Evolutionary conservation across 2,797 vertebrate species (phyloP).

Genomic region (Hyperoplus immaculatus): DNA sequence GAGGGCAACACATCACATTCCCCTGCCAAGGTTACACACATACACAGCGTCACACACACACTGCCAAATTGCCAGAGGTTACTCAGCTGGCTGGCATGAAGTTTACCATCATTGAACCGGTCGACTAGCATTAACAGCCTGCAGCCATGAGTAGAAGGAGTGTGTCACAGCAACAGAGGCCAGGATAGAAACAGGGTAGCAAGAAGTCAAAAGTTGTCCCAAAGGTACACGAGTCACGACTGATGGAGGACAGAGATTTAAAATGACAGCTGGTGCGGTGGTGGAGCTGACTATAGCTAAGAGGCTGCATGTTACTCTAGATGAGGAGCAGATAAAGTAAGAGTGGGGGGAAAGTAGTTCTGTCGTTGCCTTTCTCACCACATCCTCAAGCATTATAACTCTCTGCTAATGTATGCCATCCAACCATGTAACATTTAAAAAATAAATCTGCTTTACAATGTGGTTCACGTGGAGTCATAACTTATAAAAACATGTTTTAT

Average conservation of each 20-base stretch:
- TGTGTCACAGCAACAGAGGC: constrained; percentile 41
- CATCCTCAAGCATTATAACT: not conserved
- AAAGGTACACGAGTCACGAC: constrained; percentile 22
- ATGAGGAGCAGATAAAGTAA: not conserved
- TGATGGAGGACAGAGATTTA: constrained; percentile 17
- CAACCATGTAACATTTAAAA: not conserved
- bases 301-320: not conserved
- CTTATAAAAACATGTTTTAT: not conserved
- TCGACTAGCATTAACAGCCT: constrained; percentile 49
- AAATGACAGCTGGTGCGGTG: not conserved
- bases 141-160: constrained; percentile 38
- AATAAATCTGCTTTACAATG: not conserved
- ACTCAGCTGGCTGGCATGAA: constrained; percentile 43
- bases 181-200: constrained; percentile 38
- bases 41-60: not conserved
- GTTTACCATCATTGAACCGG: constrained; percentile 37
- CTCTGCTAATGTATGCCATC: not conserved
- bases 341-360: not conserved
- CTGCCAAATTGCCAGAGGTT: constrained; percentile 40
- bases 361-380: not conserved
- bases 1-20: constrained; percentile 26
- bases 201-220: constrained; percentile 42
- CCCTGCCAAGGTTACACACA: constrained; percentile 39
- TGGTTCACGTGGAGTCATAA: not conserved
- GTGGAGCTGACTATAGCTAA: not conserved